Evolutionary conservation across 2,113 vertebrate species (phyloP).

Genomic region (Passer domesticus): DNA sequence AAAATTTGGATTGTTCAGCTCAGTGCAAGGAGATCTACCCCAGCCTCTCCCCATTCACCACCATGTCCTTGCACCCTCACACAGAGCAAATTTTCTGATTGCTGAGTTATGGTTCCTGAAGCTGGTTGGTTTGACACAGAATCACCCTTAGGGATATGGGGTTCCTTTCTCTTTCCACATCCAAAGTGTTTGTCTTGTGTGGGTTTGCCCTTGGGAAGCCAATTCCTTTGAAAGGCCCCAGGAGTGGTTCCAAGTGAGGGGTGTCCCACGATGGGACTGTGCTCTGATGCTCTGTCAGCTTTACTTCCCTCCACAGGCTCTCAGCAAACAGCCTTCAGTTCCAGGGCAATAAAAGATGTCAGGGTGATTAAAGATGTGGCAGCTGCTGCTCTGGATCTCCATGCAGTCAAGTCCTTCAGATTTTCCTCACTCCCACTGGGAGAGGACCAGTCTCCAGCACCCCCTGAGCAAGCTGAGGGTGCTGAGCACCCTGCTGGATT

Average conservation of each 20-base stretch:
- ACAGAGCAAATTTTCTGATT: not conserved
- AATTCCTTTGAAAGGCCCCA: not conserved
- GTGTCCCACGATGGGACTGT: not conserved
- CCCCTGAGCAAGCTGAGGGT: not conserved
- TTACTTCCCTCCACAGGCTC: not conserved
- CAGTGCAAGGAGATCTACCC: not conserved
- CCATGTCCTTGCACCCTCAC: rapidly evolving
- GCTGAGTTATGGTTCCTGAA: not conserved
- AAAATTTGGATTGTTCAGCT: not conserved
- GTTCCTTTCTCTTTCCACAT: not conserved
- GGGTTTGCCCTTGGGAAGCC: not conserved
- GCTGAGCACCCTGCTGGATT: not conserved
- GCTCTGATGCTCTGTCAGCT: not conserved
- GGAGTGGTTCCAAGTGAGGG: not conserved
- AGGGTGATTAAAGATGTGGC: not conserved
- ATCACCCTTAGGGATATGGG: not conserved
- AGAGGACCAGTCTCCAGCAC: not conserved
- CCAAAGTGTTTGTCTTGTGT: not conserved
- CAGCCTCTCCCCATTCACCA: not conserved
- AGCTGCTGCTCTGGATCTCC: not conserved
- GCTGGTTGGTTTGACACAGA: not conserved
- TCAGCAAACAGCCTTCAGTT: not conserved
- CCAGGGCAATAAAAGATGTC: not conserved
- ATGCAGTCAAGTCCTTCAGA: not conserved
- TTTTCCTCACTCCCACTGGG: not conserved